Percentiles rank a stretch among this genome's conserved stretches.
Evolutionary conservation across 2,113 vertebrate species (phyloP).

Genomic region (Anolis sagrei): DNA sequence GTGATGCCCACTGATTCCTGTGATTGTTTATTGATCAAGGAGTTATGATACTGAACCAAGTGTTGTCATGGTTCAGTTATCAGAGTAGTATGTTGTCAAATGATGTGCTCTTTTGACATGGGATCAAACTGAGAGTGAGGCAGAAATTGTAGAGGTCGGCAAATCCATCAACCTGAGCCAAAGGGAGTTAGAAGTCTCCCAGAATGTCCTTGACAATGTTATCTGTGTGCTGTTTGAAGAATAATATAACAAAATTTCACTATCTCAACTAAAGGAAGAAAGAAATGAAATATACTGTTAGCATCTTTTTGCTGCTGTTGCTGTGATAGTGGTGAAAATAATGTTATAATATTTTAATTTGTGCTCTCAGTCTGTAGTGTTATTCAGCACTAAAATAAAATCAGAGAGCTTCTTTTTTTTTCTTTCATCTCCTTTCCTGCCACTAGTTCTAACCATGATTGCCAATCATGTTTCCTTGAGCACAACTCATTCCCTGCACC

Average conservation of each 20-base stretch:
- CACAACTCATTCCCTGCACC: no score
- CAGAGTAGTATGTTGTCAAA: constrained; percentile 25
- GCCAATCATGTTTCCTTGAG: not conserved
- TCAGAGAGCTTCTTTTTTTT: not conserved
- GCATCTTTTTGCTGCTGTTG: not conserved
- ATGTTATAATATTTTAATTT: not conserved
- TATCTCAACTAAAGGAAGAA: not conserved
- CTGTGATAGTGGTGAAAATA: not conserved
- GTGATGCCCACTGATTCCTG: constrained; percentile 41
- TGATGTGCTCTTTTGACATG: constrained; percentile 40
- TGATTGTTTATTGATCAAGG: constrained; percentile 51
- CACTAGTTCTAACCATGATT: not conserved
- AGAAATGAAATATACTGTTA: not conserved
- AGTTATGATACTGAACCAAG: constrained; percentile 36
- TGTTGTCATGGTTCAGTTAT: constrained; percentile 34
- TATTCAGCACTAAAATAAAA: not conserved
- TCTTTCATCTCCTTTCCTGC: not conserved
- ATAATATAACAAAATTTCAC: constrained; percentile 1
- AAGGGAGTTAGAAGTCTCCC: not conserved
- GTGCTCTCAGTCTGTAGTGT: not conserved
- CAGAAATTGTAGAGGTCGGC: constrained; percentile 27
- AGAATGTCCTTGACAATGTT: constrained; percentile 7
- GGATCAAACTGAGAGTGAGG: constrained; percentile 25
- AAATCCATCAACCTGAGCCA: constrained; percentile 24
- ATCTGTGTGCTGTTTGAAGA: not conserved